Evolutionary conservation across 92 coral and sea anemone genomes (phyloP), one percentile per base, ranked within the genome.

Genomic region (Muricea muricata): DNA sequence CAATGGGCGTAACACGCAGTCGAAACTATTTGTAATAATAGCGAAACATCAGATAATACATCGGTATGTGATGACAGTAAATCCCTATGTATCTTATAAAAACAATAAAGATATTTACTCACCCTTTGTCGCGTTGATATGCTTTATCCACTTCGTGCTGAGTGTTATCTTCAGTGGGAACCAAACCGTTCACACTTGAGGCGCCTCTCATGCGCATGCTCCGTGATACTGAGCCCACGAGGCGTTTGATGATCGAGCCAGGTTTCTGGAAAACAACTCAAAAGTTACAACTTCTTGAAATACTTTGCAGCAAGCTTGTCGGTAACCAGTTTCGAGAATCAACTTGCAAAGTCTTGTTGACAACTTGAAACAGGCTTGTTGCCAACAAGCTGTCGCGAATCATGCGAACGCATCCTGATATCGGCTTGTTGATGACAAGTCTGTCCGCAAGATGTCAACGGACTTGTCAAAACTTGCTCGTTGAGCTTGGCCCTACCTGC

Each of bases 1-100:
- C 84, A 45, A 86, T 87, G 17, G 87, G 76, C 23, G 73, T 89
- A 25, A 61, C 80, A 30, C 79, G 83, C 7, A n/a, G 26, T n/a
- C 12, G 20, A 18, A 52, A 37, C 9, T 9, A 52, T 0, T 52
- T 52, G 60, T 52, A 26, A 52, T 52, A 52, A 52, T 18, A 52
- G n/a, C 7, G 18, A 52, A 24, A 18, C 7, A 52, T 52, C 60
- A 18, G 60, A 52, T 52, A 52, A 52, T 1, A 52, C 20, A 1
- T 52, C 60, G 26, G n/a, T 26, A 52, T 18, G 0, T 18, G 18
- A 52, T 11, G 8, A 11, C 24, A 52, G 4, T 52, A 10, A n/a
- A 63, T 7, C n/a, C 2, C 34, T 57, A 63, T 6, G 30, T 7
- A 25, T 63, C 13, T 63, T 15, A 28, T 20, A 13, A 28, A 6